Percentiles rank a stretch among this genome's conserved stretches.
Conservation (phyloP, 23 tunicate genomes). For the Trididemnum nubilum region DNA sequence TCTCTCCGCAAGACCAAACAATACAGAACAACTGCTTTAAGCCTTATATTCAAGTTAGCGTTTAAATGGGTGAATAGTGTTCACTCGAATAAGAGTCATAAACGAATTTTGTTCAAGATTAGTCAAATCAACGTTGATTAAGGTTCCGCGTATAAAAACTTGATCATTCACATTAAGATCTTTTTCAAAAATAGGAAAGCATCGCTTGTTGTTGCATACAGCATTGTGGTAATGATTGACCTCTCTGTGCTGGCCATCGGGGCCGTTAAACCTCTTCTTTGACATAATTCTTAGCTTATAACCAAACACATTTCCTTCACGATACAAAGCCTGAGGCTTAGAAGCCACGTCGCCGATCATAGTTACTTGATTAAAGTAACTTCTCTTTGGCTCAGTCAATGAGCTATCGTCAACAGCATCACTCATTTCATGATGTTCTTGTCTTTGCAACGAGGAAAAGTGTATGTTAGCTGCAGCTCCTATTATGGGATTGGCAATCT, state of each 20-base stretch:
- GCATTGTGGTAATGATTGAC: neutral
- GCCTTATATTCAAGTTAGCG: too few species aligned
- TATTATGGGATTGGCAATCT: too few species aligned
- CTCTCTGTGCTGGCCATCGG: neutral
- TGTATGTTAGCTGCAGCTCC: neutral
- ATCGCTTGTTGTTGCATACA: neutral
- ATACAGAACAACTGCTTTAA: too few species aligned
- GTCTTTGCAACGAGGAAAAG: neutral
- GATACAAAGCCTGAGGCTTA: slow-evolving; percentile 1
- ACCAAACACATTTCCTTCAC: neutral
- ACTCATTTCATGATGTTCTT: neutral
- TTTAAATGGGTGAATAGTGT: neutral
- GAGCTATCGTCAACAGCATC: too few species aligned
- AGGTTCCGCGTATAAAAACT: neutral
- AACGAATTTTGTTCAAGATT: neutral
- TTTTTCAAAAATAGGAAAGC: slow-evolving; percentile 4
- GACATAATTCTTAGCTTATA: neutral
- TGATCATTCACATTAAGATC: slow-evolving; percentile 4
- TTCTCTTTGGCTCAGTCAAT: neutral
- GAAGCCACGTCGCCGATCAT: neutral
- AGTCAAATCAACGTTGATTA: neutral
- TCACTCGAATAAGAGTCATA: neutral
- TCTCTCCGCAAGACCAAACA: too few species aligned
- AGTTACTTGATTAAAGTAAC: neutral
- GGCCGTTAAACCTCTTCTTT: neutral